A percentile compares a stretch with the other conserved stretches of the same genome.
phyloP scores from a whole-genome alignment of 2,113 vertebrate species.

The Chlamydotis undulata region DNA sequence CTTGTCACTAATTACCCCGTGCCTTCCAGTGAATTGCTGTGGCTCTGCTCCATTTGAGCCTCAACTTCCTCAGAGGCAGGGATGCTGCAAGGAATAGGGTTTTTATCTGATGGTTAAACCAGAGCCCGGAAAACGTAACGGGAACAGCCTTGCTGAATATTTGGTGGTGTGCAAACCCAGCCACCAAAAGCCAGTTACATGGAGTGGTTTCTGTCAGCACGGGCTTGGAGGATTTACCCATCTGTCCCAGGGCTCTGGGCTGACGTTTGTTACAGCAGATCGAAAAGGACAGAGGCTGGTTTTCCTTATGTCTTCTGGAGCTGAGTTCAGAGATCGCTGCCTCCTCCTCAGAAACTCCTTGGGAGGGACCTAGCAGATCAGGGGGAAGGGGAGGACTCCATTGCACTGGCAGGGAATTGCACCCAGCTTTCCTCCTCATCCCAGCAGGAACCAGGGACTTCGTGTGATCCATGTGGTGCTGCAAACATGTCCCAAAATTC shows the following conservation, averaged over 20 bases:
- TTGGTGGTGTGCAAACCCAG: not conserved
- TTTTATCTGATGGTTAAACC: not conserved
- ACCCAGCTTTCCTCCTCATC: not conserved
- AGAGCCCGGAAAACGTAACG: not conserved
- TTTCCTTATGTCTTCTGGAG: not conserved
- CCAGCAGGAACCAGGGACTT: not conserved
- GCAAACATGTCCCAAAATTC: not conserved
- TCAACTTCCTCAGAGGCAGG: not conserved
- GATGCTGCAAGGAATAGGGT: not conserved
- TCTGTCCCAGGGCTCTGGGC: not conserved
- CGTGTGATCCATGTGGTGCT: not conserved
- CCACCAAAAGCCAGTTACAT: not conserved
- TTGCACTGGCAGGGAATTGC: not conserved
- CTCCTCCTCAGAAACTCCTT: not conserved
- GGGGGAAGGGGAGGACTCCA: not conserved
- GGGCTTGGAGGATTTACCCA: not conserved
- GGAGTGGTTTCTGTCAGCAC: not conserved
- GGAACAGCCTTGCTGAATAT: not conserved
- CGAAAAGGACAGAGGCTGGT: not conserved
- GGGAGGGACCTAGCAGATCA: not conserved
- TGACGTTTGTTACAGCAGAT: not conserved
- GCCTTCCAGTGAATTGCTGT: not conserved
- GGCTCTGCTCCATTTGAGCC: not conserved
- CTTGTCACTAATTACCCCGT: not conserved
- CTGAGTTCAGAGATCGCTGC: not conserved